Percentiles rank a stretch among this genome's conserved stretches.
These are phyloP conservation scores for Neopipo cinnamomea DNA, from an alignment of 2,113 vertebrate genomes.

Conservation along the genomic window DNA sequence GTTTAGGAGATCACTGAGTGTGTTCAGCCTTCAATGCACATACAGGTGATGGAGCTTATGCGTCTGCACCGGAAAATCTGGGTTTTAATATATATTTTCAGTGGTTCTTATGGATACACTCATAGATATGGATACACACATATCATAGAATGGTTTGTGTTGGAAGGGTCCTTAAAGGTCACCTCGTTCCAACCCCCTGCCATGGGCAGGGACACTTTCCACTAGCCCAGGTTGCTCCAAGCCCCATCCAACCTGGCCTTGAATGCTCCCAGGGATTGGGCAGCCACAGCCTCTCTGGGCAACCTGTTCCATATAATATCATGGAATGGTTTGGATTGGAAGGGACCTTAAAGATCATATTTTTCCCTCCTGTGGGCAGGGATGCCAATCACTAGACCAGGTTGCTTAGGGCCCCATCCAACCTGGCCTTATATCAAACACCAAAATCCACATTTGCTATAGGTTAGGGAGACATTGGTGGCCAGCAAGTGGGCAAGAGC, in stretches of 20 bases:
- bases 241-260: background rate
- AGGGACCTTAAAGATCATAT: background rate
- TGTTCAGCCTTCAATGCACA: background rate
- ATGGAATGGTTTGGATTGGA: background rate
- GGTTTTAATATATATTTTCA: background rate
- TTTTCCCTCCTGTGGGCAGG: background rate
- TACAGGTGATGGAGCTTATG: accelerated
- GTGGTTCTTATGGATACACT: background rate
- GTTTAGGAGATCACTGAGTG: accelerated
- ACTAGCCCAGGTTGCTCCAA: background rate
- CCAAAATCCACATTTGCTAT: background rate
- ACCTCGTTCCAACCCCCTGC: background rate
- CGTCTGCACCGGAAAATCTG: background rate
- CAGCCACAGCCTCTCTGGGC: background rate
- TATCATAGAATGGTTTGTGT: background rate
- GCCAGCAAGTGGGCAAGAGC: background rate
- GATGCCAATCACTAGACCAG: background rate
- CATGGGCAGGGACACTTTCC: background rate
- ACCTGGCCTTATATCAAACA: background rate
- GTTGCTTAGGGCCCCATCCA: background rate
- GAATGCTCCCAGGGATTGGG: background rate
- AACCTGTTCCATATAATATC: background rate
- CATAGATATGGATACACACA: background rate
- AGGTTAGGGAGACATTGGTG: background rate
- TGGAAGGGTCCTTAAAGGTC: background rate